phyloP scores from a whole-genome alignment of 2,797 vertebrate species.

The Diglossa cyanea region DNA sequence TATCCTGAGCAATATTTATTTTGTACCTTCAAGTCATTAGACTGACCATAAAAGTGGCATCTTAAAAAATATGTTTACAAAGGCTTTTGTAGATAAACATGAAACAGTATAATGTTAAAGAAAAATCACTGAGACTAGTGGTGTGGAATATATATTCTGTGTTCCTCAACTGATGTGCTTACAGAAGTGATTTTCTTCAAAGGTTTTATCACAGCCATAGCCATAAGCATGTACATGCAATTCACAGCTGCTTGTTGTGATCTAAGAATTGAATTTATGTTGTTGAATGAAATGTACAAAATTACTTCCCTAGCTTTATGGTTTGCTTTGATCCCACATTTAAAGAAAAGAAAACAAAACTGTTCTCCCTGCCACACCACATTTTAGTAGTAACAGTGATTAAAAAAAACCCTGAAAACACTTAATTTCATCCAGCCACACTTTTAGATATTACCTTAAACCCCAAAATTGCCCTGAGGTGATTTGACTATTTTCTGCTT shows the following conservation, averaged over 20 bases:
- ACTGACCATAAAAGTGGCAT: background rate
- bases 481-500: background rate
- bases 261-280: constrained; percentile 56
- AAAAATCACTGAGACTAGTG: constrained; percentile 12
- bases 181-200: constrained; percentile 51
- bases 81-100: constrained; percentile 33
- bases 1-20: background rate
- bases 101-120: constrained; percentile 9
- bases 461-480: background rate
- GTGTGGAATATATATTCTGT: background rate
- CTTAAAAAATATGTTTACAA: constrained; percentile 36
- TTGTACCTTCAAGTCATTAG: constrained; percentile 4
- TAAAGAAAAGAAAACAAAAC: constrained; percentile 32
- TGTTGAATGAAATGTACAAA: constrained; percentile 28
- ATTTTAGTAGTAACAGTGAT: constrained; percentile 9
- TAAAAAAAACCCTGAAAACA: background rate
- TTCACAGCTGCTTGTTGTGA: constrained; percentile 37
- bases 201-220: constrained; percentile 43
- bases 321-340: constrained; percentile 12
- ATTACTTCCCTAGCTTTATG: background rate
- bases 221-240: constrained; percentile 22
- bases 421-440: background rate
- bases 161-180: constrained; percentile 26
- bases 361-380: background rate
- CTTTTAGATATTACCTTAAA: background rate